These are phyloP conservation scores for Oreochromis aureus DNA, from an alignment of 2,113 vertebrate species.

Conservation along the genomic window DNA sequence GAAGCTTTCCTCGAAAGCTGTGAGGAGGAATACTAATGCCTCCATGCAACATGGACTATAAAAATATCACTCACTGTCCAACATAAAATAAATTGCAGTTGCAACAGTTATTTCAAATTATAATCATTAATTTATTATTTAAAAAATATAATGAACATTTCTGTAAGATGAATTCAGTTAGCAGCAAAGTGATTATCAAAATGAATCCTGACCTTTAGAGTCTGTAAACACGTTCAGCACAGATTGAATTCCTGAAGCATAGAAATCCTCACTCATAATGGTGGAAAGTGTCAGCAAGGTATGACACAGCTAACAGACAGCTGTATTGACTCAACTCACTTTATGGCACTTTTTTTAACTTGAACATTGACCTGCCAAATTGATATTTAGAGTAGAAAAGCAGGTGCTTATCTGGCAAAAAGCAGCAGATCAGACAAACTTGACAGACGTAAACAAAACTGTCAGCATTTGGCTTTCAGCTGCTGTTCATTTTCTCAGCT, in stretches of 20 bases:
- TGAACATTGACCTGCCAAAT: background rate
- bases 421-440: background rate
- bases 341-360: background rate
- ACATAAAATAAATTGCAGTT: background rate
- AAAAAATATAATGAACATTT: background rate
- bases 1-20: background rate
- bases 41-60: background rate
- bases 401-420: background rate
- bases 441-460: background rate
- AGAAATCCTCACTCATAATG: background rate
- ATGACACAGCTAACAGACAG: background rate
- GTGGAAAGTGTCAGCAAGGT: background rate
- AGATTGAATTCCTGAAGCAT: background rate
- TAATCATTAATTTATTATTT: background rate
- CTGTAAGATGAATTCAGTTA: background rate
- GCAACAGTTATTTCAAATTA: background rate
- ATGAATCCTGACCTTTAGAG: background rate
- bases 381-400: background rate
- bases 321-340: background rate
- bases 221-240: background rate
- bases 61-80: background rate
- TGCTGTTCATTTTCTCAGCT: background rate
- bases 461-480: slow-evolving; percentile 4
- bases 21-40: background rate
- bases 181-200: background rate